Base-by-base conservation (phyloP, 2,888 invertebrate genomes). In the Zelleria hepariella region DNA sequence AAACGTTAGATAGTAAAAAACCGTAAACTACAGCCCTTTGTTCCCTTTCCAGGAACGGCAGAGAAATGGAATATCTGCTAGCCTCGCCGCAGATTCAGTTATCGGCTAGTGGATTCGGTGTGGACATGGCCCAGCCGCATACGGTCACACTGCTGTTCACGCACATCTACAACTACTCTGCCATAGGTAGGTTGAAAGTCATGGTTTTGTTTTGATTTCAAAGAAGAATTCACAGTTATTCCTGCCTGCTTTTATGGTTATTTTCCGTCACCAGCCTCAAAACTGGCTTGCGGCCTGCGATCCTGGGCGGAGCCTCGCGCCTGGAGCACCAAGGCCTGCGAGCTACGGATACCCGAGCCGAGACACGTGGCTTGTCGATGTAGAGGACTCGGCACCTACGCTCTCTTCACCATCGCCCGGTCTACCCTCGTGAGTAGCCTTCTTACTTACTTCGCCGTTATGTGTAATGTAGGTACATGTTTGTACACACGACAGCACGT, bases 21-120 rank as follows among this genome's bases (percentile, higher is more conserved):
- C n/a, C n/a, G n/a, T n/a, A n/a, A n/a, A n/a, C n/a, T n/a, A n/a
- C n/a, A n/a, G n/a, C n/a, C n/a, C n/a, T n/a, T n/a, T n/a, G n/a
- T n/a, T n/a, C n/a, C n/a, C n/a, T n/a, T n/a, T n/a, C n/a, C 73
- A 93, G 93, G 72, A 91, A 91, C 68, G 92, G 92, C 0, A 90
- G 90, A n/a, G 92, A 93, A 72, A 80, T 92, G 68, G 92, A 93
- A 73, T 93, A 92, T 77, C 89, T 90, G 67, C 83, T 93, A 58
- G 90, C 92, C 60, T 93, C 94, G 0, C 90, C 91, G 61, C 87
- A 88, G 64, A 69, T 80, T 26, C 86, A 88, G 65, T 71, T 83
- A 60, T 75, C 74, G 2, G 75, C 75, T 3, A 72, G 68, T 25
- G 80, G 80, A 21, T 66, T 67, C 8, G 74, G 73, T 10, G 81